Percentiles rank a stretch among this genome's conserved stretches.
Conservation (phyloP, 1,140 invertebrate species). For the Calosoma granatense region DNA sequence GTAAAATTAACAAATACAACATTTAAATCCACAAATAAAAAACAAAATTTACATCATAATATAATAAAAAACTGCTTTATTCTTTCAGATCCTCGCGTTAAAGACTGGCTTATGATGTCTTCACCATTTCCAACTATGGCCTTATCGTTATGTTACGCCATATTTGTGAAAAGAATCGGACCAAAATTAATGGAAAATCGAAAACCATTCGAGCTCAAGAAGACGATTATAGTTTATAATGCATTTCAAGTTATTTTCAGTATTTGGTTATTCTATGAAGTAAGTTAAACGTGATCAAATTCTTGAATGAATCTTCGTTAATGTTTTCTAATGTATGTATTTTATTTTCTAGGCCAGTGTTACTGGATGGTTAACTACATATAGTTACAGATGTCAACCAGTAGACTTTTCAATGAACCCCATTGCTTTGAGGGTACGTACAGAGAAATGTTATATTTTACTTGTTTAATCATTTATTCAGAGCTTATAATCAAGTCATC, state of each 20-base stretch:
- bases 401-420: background rate
- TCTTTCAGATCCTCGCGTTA: slow-evolving; percentile 76
- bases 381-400: background rate
- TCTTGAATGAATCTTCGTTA: background rate
- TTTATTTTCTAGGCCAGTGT: background rate
- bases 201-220: slow-evolving; percentile 70
- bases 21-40: no score
- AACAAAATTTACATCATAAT: no score
- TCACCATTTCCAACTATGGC: slow-evolving; percentile 79
- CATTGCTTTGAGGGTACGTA: background rate
- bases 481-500: no score
- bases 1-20: no score
- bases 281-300: slow-evolving; percentile 34
- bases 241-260: slow-evolving; percentile 75
- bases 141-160: slow-evolving; percentile 75
- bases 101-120: slow-evolving; percentile 83
- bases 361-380: background rate
- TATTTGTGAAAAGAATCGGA: slow-evolving; percentile 42
- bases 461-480: background rate
- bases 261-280: slow-evolving; percentile 72
- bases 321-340: slow-evolving; percentile 5
- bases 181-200: slow-evolving; percentile 79
- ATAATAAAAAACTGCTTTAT: slow-evolving; percentile 22
- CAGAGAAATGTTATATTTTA: slow-evolving; percentile 11
- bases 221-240: slow-evolving; percentile 75